These are phyloP conservation scores for Noctuana brunneofusca DNA, from an alignment of 2,888 invertebrate genomes.

Conservation along the genomic window DNA sequence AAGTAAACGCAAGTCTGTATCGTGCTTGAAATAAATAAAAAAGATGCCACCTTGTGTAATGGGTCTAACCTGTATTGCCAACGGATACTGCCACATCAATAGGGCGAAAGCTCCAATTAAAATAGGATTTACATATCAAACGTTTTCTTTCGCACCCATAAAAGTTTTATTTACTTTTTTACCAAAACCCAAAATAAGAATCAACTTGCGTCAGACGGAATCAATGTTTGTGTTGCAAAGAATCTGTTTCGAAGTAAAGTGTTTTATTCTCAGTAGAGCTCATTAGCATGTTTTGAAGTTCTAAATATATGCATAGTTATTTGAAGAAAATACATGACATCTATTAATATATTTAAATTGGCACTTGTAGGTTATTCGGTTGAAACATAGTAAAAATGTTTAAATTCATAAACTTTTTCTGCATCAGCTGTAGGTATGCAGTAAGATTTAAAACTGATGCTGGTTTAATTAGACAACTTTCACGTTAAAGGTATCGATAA, in stretches of 20 bases:
- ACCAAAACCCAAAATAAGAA: constrained; percentile 24
- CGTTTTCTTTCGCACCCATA: neutral
- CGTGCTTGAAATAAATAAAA: too few species aligned
- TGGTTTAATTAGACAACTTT: too few species aligned
- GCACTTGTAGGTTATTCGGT: too few species aligned
- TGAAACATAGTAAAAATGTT: too few species aligned
- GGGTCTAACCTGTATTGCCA: neutral
- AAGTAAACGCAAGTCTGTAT: too few species aligned
- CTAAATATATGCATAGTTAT: neutral
- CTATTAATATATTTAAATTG: too few species aligned
- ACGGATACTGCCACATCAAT: constrained; percentile 3
- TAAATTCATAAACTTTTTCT: too few species aligned
- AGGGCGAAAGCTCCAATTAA: constrained; percentile 5
- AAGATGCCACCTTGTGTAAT: too few species aligned
- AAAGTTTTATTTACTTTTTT: constrained; percentile 25
- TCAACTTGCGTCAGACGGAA: constrained; percentile 16
- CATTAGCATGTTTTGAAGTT: constrained; percentile 11
- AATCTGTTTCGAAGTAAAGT: constrained; percentile 13
- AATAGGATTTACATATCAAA: constrained; percentile 13
- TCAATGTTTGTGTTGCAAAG: constrained; percentile 4
- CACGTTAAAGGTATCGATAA: too few species aligned
- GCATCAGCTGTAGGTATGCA: too few species aligned
- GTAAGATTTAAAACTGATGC: too few species aligned
- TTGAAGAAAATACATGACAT: neutral
- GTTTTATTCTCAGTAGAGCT: neutral